Conservation (phyloP, 2,113 vertebrate species). For the Rhodinocichla rosea region DNA sequence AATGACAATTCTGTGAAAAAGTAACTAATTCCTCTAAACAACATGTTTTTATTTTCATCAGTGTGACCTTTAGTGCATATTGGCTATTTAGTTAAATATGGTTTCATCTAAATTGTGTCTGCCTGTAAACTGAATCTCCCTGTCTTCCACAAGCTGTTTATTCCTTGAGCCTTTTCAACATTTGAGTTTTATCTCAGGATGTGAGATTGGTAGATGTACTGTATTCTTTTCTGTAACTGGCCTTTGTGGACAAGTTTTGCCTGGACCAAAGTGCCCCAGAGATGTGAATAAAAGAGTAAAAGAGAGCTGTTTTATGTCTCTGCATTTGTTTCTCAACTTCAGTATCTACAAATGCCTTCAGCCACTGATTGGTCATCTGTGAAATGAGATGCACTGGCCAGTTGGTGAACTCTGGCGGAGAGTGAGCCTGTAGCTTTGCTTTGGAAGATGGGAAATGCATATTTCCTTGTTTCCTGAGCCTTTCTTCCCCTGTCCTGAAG, state of each 20-base stretch:
- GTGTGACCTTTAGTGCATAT: not conserved
- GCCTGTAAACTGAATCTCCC: not conserved
- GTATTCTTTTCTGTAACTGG: not conserved
- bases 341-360: not conserved
- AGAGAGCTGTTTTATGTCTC: not conserved
- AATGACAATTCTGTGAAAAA: not conserved
- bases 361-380: not conserved
- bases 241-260: not conserved
- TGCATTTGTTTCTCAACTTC: not conserved
- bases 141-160: not conserved
- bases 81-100: not conserved
- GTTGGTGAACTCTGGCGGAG: not conserved
- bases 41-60: not conserved
- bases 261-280: not conserved
- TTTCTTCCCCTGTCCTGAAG: not conserved
- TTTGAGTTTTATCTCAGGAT: not conserved
- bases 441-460: not conserved
- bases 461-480: not conserved
- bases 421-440: not conserved
- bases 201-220: not conserved
- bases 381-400: not conserved
- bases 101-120: not conserved
- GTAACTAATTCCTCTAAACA: not conserved
- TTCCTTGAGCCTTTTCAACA: not conserved
- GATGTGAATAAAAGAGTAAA: not conserved